Base-by-base conservation (phyloP, 2,113 vertebrate species). In the Lanius ludovicianus region DNA sequence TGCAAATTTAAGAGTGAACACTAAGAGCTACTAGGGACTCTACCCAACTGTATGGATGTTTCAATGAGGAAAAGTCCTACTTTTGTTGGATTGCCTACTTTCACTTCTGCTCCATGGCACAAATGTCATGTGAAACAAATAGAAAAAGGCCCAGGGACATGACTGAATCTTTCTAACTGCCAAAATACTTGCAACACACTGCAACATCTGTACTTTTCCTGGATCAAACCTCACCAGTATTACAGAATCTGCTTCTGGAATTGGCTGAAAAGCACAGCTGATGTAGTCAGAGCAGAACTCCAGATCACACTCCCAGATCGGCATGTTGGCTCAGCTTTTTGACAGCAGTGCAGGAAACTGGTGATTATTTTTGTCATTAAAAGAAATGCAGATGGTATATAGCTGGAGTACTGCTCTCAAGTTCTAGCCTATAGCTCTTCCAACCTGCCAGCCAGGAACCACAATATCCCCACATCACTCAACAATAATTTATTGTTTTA, bases 311-410 rank as follows among this genome's bases (percentile, higher is more conserved):
- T 77, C 93, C 88, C 95, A 94, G 75, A 90, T 60, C 15, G 28
- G 64, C 46, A 17, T 15, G 47, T 87, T 96, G 96, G 92, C 90
- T 94, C 92, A 78, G 76, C 17, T 31, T 81, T 80, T 93, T 90
- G 90, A 93, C 83, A 95, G 60, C 85, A 86, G 39, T 31, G 64
- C n/a, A 94, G 60, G 91, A 95, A 92, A 81, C 42, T 44, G 10
- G 30, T 86, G 39, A 95, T 88, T 88, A 89, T 69, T 94, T 94
- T 64, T 93, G 59, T 81, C 95, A 92, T 74, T 94, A 78, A 75
- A 91, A 75, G 52, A 88, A 93, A 90, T 77, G n/a, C 85, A 96
- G 90, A 81, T 77, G 85, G 85, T 70, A 49, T 87, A 71, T 76
- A 84, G 69, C 69, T 82, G 49, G 60, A 84, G 15, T n/a, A 75